These are phyloP conservation scores for Loxodonta africana DNA, from an alignment of 2,113 vertebrate genomes.

Conservation along the genomic window DNA sequence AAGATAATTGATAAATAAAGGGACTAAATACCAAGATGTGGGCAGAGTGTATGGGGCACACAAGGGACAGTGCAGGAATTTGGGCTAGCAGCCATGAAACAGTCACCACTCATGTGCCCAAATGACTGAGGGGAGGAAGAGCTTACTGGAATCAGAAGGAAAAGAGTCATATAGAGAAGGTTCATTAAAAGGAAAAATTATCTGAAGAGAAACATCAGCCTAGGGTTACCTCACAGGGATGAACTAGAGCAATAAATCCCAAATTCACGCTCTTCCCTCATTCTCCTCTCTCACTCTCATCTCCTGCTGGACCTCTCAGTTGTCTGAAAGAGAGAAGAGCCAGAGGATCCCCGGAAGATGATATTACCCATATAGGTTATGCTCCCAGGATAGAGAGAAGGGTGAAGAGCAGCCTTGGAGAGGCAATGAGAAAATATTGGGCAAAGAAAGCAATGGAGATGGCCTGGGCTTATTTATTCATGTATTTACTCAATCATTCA, in stretches of 20 bases:
- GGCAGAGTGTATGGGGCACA: background rate
- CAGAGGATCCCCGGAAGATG: background rate
- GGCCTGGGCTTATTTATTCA: background rate
- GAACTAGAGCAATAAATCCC: background rate
- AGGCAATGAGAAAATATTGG: background rate
- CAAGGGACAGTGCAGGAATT: background rate
- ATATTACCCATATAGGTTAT: background rate
- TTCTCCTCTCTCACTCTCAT: background rate
- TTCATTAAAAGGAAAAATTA: background rate
- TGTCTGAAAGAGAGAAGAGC: background rate
- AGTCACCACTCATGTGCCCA: background rate
- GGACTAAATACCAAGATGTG: conserved; percentile 32
- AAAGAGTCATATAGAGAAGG: background rate
- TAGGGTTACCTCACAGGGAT: background rate
- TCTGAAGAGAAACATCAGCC: background rate
- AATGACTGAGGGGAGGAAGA: background rate
- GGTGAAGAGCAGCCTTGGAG: background rate
- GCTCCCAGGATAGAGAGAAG: background rate
- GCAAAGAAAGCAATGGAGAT: background rate
- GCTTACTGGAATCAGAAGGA: background rate
- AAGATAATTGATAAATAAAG: conserved; percentile 66
- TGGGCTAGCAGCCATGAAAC: background rate
- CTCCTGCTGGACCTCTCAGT: background rate
- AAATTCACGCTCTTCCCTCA: no score
- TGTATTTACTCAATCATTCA: background rate